Evolutionary conservation across 2,113 vertebrate species (phyloP), one percentile per base, ranked within the genome.

Genomic region (Eolophus roseicapilla): DNA sequence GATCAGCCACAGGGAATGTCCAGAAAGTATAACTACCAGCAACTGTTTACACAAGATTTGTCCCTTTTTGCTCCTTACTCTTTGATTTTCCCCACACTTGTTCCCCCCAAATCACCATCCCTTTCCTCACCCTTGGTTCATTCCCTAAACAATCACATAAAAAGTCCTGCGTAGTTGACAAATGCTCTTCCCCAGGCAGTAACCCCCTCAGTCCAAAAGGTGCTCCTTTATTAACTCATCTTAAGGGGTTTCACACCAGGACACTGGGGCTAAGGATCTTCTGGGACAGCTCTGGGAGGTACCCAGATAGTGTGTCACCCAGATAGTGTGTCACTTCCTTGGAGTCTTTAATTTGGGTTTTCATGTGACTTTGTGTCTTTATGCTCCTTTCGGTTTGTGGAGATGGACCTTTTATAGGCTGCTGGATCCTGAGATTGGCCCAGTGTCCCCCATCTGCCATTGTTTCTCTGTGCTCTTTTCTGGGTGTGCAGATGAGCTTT

Each of bases 231-330:
- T 13, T 76, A 53, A n/a, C 7, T 19, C 10, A 35, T 53, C 16
- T 35, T 55, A 25, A 60, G 18, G 0, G 0, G 7, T 60, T 89
- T 71, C 31, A 23, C 24, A 63, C 2, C 8, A 44, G 27, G 8
- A 49, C 17, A 7, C 14, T 9, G 47, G 3, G 2, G 1, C 14
- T 64, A 28, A 60, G 14, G 12, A 0, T 84, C 3, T 60, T 13
- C 31, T 41, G 16, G 31, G 11, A 20, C 43, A 76, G 18, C 7
- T 71, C 73, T 84, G 44, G 21, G 11, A 74, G 9, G 4, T 19
- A 70, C 10, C 4, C 7, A 41, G 24, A 18, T 3, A n/a, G 12
- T 37, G 7, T 44, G 11, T 69, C 35, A 20, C n/a, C 4, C 7
- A 41, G 24, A 18, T 3, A n/a, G 12, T 37, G 7, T 44, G 11